Evolutionary conservation across 2,797 vertebrate genomes (phyloP).

Genomic region (Amazonetta brasiliensis): DNA sequence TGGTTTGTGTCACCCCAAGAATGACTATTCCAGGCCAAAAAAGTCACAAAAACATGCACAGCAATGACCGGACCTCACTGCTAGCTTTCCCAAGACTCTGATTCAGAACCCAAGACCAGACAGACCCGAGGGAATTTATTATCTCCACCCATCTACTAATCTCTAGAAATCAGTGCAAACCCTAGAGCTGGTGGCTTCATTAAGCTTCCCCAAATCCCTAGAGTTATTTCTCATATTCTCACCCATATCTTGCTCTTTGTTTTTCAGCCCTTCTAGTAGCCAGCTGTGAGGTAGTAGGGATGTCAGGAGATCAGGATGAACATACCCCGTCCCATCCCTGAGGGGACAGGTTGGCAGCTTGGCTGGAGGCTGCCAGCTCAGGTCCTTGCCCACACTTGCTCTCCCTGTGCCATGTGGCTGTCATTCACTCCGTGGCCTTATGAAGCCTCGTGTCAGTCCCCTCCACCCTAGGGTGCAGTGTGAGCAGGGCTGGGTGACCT

Average conservation of each 20-base stretch:
- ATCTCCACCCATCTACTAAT: neutral
- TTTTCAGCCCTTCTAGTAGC: neutral
- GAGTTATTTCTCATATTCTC: neutral
- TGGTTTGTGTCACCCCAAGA: neutral
- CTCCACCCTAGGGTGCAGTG: fast-evolving
- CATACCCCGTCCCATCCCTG: neutral
- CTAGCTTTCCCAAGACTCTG: neutral
- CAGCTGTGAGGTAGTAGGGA: neutral
- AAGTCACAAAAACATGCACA: neutral
- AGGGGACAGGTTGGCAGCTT: neutral
- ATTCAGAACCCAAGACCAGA: neutral
- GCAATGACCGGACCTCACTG: fast-evolving
- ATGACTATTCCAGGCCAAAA: neutral
- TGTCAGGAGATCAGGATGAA: neutral
- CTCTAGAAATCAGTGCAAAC: neutral
- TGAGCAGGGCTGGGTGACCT: neutral
- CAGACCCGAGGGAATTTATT: neutral
- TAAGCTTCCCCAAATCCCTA: neutral
- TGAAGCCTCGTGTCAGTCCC: fast-evolving
- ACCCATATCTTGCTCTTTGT: fast-evolving
- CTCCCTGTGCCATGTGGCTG: neutral
- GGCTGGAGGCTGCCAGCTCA: neutral
- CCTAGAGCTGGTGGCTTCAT: neutral
- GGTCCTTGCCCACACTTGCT: neutral
- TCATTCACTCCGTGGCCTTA: neutral